Percentiles rank a stretch among this genome's conserved stretches.
phyloP scores from a whole-genome alignment of 2,797 vertebrate genomes.

The Adrianichthys oophorus region DNA sequence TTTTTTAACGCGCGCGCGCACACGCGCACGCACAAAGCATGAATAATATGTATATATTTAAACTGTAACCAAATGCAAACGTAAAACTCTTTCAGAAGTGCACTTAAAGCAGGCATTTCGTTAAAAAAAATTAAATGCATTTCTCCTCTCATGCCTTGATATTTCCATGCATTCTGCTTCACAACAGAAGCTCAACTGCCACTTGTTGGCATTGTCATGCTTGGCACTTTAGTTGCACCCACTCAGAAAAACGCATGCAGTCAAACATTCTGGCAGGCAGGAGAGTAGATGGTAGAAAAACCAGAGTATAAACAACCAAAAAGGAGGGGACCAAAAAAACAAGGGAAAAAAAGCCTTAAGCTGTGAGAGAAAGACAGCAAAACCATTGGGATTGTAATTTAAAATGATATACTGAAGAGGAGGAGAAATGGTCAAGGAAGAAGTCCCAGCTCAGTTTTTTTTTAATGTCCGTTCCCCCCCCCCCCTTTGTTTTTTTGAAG shows the following conservation, averaged over 20 bases:
- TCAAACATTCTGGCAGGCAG: conserved; percentile 36
- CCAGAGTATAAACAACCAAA: conserved; percentile 6
- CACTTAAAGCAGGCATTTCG: no score
- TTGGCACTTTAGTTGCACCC: conserved; percentile 59
- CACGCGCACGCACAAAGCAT: no score
- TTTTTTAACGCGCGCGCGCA: no score
- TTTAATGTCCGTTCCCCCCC: conserved; percentile 21
- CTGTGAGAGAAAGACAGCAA: conserved; percentile 11
- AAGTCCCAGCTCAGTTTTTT: conserved; percentile 24
- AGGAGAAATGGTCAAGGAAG: conserved; percentile 22
- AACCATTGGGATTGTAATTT: conserved; percentile 15
- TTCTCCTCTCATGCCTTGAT: not conserved
- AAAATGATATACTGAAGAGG: conserved; percentile 21
- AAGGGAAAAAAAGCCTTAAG: conserved; percentile 5
- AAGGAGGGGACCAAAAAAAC: no score
- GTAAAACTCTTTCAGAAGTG: no score
- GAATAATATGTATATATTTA: no score
- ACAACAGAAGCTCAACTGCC: conserved; percentile 27
- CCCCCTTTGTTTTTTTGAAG: conserved; percentile 5
- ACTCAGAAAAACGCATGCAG: conserved; percentile 48
- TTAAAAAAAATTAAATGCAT: no score
- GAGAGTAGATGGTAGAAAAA: conserved; percentile 41
- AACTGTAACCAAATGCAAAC: no score
- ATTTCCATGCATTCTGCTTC: conserved; percentile 22
- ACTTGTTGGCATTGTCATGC: conserved; percentile 45